Conservation (phyloP, 2,797 vertebrate species). For the Argya squamiceps region DNA sequence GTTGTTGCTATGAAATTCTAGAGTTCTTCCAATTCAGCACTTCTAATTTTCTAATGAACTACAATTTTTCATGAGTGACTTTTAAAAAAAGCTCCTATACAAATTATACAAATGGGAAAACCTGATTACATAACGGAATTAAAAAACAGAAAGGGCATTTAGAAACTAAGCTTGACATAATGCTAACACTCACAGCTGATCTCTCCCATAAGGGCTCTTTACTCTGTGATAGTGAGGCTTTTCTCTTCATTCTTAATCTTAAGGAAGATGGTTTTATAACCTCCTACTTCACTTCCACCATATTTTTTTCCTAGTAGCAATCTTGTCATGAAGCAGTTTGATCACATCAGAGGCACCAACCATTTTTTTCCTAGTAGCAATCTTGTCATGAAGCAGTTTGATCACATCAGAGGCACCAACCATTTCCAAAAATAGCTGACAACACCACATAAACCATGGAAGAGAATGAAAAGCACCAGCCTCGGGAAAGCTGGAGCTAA, state of each 20-base stretch:
- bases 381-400: neutral
- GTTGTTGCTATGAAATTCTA: neutral
- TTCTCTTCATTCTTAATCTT: neutral
- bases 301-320: neutral
- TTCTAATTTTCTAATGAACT: neutral
- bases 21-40: neutral
- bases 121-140: rapidly evolving
- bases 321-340: neutral
- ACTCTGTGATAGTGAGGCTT: neutral
- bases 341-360: rapidly evolving
- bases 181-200: neutral
- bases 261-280: neutral
- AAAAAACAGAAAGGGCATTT: neutral
- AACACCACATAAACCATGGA: neutral
- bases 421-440: neutral
- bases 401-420: rapidly evolving
- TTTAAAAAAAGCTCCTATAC: neutral
- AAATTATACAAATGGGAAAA: neutral
- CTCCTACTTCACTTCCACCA: neutral
- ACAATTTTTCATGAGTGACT: neutral
- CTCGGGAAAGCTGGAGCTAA: neutral
- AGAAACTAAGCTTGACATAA: neutral
- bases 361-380: neutral
- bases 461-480: neutral
- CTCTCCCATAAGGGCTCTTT: neutral